Conservation (phyloP, 1,140 invertebrate species). For the Drosophila nasuta region DNA sequence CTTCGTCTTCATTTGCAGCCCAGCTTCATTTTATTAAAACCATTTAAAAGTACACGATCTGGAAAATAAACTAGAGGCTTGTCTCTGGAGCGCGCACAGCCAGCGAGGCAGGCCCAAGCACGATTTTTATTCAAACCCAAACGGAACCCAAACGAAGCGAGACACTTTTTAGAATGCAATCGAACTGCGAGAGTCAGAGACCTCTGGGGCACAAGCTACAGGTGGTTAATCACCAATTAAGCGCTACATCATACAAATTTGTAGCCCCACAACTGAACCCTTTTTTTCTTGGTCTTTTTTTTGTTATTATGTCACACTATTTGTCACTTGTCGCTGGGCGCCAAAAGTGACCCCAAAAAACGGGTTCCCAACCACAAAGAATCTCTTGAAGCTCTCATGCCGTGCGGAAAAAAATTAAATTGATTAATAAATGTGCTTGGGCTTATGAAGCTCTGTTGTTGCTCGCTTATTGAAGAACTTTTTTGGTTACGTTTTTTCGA, state of each 20-base stretch:
- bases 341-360: conserved; percentile 40
- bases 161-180: conserved; percentile 62
- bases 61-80: conserved; percentile 31
- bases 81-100: background rate
- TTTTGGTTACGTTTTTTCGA: conserved; percentile 34
- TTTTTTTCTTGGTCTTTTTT: conserved; percentile 34
- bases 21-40: conserved; percentile 65
- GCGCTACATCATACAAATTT: conserved; percentile 82
- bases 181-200: conserved; percentile 20
- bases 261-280: conserved; percentile 59
- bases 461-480: conserved; percentile 27
- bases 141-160: conserved; percentile 38
- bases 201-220: conserved; percentile 60
- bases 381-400: conserved; percentile 49
- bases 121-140: conserved; percentile 52
- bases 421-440: conserved; percentile 71
- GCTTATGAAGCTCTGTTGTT: conserved; percentile 23
- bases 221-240: conserved; percentile 84
- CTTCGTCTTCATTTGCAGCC: conserved; percentile 51
- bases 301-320: conserved; percentile 74
- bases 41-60: conserved; percentile 59
- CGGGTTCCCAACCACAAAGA: conserved; percentile 39
- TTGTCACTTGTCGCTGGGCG: conserved; percentile 63
- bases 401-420: conserved; percentile 74
- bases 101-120: conserved; percentile 40